Percentiles rank a stretch among this genome's conserved stretches.
Evolutionary conservation across 2,888 invertebrate species (phyloP).

Genomic region (Cephonodes hylas): DNA sequence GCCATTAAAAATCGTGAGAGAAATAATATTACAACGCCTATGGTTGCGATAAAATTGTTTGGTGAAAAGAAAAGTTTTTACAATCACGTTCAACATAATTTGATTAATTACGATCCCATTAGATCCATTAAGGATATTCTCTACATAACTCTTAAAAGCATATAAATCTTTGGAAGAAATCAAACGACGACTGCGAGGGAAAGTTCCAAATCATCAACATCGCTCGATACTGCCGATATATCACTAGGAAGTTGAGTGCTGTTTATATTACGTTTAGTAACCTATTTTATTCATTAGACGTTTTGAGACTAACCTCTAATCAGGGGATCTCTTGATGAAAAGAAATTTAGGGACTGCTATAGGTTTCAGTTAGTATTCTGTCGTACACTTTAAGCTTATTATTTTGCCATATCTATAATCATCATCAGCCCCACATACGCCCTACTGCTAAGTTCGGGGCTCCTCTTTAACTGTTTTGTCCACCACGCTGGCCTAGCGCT

Average conservation of each 20-base stretch:
- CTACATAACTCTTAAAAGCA: constrained; percentile 25
- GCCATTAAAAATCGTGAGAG: too few species aligned
- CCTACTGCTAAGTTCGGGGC: too few species aligned
- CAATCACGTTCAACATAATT: not conserved
- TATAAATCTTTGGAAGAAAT: constrained; percentile 29
- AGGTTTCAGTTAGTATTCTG: too few species aligned
- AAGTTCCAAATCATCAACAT: constrained; percentile 34
- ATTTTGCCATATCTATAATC: too few species aligned
- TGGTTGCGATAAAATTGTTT: not conserved
- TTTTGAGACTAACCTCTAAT: too few species aligned
- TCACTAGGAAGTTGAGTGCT: not conserved
- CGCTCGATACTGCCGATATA: constrained; percentile 4
- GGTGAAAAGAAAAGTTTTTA: not conserved
- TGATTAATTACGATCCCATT: not conserved
- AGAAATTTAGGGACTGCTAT: too few species aligned
- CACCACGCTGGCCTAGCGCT: too few species aligned
- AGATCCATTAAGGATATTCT: not conserved
- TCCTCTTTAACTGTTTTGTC: too few species aligned
- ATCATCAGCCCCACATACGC: too few species aligned
- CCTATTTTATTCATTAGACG: not conserved
- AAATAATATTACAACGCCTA: too few species aligned
- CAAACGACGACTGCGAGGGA: constrained; percentile 26
- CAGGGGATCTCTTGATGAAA: too few species aligned
- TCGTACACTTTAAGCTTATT: too few species aligned
- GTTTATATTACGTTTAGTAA: not conserved